Conservation (phyloP, 2,888 invertebrate species). For the Netelia inedita region DNA sequence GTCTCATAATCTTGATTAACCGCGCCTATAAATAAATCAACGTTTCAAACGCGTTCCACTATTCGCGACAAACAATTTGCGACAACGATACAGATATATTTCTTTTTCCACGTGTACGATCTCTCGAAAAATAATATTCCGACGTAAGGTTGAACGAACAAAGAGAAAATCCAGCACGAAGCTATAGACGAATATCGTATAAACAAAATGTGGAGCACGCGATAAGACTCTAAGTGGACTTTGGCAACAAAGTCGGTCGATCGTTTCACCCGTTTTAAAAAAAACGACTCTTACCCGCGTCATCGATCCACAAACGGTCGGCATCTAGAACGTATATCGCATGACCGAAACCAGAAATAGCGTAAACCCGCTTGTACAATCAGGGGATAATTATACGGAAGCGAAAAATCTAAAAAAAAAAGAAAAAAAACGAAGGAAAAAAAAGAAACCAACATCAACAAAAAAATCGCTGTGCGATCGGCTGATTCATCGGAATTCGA, state of each 20-base stretch:
- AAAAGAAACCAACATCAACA: too few species aligned
- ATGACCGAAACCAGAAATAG: neutral
- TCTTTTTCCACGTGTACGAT: too few species aligned
- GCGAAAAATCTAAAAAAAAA: neutral
- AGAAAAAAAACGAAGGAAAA: too few species aligned
- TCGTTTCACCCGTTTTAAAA: neutral
- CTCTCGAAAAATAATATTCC: neutral
- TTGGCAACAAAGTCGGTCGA: neutral
- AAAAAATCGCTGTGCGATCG: neutral
- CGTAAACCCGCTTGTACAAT: neutral
- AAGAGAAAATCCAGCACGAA: too few species aligned
- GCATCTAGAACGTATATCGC: neutral
- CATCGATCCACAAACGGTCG: constrained; percentile 6
- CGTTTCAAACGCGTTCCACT: too few species aligned
- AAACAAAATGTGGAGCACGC: too few species aligned
- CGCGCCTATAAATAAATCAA: too few species aligned
- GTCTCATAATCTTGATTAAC: too few species aligned
- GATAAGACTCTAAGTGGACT: neutral
- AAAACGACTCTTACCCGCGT: neutral
- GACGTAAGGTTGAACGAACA: neutral
- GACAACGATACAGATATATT: too few species aligned
- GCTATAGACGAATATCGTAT: too few species aligned
- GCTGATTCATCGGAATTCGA: constrained; percentile 14
- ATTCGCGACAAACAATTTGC: too few species aligned
- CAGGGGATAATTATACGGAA: neutral